Evolutionary conservation across 2,113 vertebrate genomes (phyloP).

Genomic region (Delphinapterus leucas): DNA sequence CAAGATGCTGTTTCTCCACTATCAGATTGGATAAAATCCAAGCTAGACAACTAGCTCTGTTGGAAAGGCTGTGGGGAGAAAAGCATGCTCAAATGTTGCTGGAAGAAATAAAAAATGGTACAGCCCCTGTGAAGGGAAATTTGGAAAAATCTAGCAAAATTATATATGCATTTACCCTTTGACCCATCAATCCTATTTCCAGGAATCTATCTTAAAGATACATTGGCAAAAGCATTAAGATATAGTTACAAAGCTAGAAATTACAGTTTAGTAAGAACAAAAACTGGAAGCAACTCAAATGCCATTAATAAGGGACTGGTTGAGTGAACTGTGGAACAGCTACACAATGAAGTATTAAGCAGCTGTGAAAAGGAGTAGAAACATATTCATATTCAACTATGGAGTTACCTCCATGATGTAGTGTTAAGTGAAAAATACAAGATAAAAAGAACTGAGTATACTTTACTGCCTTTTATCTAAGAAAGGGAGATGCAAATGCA

Average conservation of each 20-base stretch:
- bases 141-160: not conserved
- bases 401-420: not conserved
- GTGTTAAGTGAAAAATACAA: not conserved
- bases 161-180: not conserved
- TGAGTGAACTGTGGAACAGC: not conserved
- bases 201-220: not conserved
- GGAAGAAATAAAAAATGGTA: not conserved
- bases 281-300: not conserved
- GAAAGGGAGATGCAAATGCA: not conserved
- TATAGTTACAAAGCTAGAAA: not conserved
- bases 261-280: not conserved
- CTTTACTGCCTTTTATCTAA: not conserved
- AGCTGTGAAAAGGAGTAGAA: not conserved
- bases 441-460: not conserved
- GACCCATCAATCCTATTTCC: not conserved
- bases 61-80: not conserved
- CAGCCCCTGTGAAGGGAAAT: not conserved
- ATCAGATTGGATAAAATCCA: not conserved
- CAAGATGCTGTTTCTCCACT: not conserved
- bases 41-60: not conserved
- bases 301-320: not conserved
- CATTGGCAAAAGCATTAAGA: not conserved
- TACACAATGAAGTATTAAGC: not conserved
- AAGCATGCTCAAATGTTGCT: not conserved
- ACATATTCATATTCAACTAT: not conserved